Base-by-base conservation (phyloP, 2,888 invertebrate species). In the Caradrina clavipalpis region DNA sequence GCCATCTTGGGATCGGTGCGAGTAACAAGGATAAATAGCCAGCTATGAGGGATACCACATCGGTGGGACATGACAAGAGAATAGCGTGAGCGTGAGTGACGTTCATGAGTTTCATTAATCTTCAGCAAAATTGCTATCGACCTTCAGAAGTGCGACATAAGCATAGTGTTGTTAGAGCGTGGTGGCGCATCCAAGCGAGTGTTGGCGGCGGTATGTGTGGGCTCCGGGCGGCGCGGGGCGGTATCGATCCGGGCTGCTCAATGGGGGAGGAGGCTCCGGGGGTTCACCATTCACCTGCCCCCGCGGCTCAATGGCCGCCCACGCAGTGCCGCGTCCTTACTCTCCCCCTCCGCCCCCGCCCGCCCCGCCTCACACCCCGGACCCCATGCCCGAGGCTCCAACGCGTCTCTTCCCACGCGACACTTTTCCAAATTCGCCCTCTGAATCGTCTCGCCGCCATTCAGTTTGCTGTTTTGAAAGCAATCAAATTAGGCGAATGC, bases 231-330 rank as follows among this genome's bases (percentile, higher is more conserved):
- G 82, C 76, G 86, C 83, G 87, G 87, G 89, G 85, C 83, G 84
- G 88, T 87, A 94, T 94, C 94, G 95, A 95, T 94, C 89, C 86
- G 81, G 82, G 73, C 82, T 80, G 89, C 88, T 92, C 83, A 93
- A 93, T 93, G 93, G 91, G 91, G 92, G 89, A 86, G 89, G 91
- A 86, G 90, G 86, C 81, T 72, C 68, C 75, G 80, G 89, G 87
- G 89, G 88, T 80, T 82, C 90, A 81, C 94, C 95, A 95, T 95
- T 95, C 94, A 95, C 92, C 94, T 92, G 91, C 94, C 94, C 92
- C 94, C 88, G 89, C 90, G 87, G 90, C 94, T 95, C 95, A 95
- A 95, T 95, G 95, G 93, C 92, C 94, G 93, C 95, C 95, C 93
- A 95, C 95, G 90, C 94, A 85, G 84, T 80, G 74, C 78, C 82